A percentile compares a stretch with the other conserved stretches of the same genome.
Conservation (phyloP, 2,113 vertebrate genomes). For the Aptenodytes patagonicus region DNA sequence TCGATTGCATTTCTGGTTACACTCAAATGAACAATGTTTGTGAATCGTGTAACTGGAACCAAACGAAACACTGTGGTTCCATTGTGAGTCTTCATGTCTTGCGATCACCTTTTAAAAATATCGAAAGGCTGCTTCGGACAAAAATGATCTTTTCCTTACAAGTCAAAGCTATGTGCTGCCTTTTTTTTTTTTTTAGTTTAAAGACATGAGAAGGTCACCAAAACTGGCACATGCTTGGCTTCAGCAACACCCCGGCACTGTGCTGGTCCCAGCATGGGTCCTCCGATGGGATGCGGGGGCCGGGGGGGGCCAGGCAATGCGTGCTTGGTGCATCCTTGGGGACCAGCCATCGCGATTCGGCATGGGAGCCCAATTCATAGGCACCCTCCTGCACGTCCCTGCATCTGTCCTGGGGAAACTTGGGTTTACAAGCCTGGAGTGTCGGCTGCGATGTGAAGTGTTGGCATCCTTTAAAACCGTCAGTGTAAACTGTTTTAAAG, state of each 20-base stretch:
- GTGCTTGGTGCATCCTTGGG: not conserved
- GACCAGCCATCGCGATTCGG: rapidly evolving
- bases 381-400: not conserved
- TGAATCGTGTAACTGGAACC: not conserved
- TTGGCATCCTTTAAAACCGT: not conserved
- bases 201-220: not conserved
- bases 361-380: rapidly evolving
- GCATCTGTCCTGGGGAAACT: not conserved
- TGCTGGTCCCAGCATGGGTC: not conserved
- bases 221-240: rapidly evolving
- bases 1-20: not conserved
- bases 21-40: not conserved
- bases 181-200: not conserved
- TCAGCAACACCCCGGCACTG: rapidly evolving
- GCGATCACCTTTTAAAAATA: not conserved
- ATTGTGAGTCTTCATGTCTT: rapidly evolving
- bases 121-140: not conserved
- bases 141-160: not conserved
- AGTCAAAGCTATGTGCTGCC: not conserved
- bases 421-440: not conserved
- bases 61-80: not conserved
- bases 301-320: rapidly evolving
- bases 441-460: too few relatives aligned
- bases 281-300: not conserved
- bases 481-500: not conserved